Evolutionary conservation across 2,797 vertebrate genomes (phyloP), one percentile per base, ranked within the genome.

Genomic region (Hipposideros larvatus): DNA sequence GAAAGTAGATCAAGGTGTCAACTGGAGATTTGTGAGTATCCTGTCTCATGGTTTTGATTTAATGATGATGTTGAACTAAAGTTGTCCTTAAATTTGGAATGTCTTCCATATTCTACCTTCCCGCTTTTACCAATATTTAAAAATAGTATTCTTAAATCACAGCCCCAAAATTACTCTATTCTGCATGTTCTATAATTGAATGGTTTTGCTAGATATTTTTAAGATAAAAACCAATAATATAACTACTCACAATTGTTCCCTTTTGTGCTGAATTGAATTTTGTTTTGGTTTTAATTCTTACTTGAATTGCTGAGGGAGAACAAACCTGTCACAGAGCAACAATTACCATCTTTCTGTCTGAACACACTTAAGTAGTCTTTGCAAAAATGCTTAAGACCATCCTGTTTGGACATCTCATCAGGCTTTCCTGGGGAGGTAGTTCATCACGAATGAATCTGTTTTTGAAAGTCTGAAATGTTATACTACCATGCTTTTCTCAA

Each of bases 241-340:
- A 88, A 84, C 63, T 89, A 57, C 71, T 78, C 48, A 53, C 28
- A n/a, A 55, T 37, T 63, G 46, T 77, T 61, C 5, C 68, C 70
- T 91, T 87, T 93, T 83, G 84, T 77, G 63, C 82, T 24, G 3
- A 88, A 85, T 70, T 93, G 75, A 68, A 77, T 90, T 95, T 92
- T 46, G 11, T 73, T 94, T 94, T 59, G 59, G 24, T 90, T 75
- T 92, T 51, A 43, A 34, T 77, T 94, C 71, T 91, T 28, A 26
- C 65, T 92, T 34, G n/a, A 91, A 78, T 63, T 89, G 37, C 78
- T 15, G 28, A 70, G 80, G 46, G 48, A 55, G 28, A 80, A 59
- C 21, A 51, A 57, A 51, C 55, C 43, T 31, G 55, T 85, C 43
- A n/a, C 28, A 13, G 13, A 73, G 46, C 31, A 79, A 41, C 19